Percentiles rank a stretch among this genome's conserved stretches.
Conservation (phyloP, 2,888 invertebrate species). For the Lepetodrilus schrolli region DNA sequence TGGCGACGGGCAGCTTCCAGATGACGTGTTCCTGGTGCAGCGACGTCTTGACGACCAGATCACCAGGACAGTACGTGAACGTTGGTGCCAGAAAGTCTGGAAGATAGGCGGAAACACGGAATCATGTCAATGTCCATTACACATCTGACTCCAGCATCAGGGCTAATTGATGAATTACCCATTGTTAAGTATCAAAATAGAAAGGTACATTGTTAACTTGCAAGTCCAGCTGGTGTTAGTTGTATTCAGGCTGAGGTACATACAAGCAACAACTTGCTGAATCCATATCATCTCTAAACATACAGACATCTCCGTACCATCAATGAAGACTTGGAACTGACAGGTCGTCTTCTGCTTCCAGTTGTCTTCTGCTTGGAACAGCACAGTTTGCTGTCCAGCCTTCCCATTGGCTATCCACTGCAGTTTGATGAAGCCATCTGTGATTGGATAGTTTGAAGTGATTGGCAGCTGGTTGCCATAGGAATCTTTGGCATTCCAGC, state of each 20-base stretch:
- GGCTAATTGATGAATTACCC: too few species aligned
- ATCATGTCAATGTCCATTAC: too few species aligned
- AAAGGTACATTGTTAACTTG: too few species aligned
- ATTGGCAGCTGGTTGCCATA: constrained; percentile 49
- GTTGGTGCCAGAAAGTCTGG: constrained; percentile 59
- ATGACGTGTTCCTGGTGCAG: constrained; percentile 47
- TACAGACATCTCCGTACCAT: constrained; percentile 48
- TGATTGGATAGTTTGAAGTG: constrained; percentile 52
- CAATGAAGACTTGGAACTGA: constrained; percentile 56
- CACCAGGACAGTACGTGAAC: constrained; percentile 61
- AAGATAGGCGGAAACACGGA: constrained; percentile 18
- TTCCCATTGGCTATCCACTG: constrained; percentile 55
- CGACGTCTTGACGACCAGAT: constrained; percentile 52
- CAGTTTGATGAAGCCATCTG: constrained; percentile 48
- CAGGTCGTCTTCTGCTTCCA: constrained; percentile 55
- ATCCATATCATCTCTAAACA: too few species aligned
- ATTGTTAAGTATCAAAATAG: too few species aligned
- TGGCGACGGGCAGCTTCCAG: constrained; percentile 60
- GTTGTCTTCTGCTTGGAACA: constrained; percentile 57
- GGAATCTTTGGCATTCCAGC: constrained; percentile 52
- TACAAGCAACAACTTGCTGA: too few species aligned
- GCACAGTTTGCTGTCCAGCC: constrained; percentile 56
- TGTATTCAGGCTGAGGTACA: too few species aligned
- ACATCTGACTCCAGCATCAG: too few species aligned
- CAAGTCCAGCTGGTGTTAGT: too few species aligned